phyloP scores from a whole-genome alignment of 2,113 vertebrate species.

The Chamaea fasciata region DNA sequence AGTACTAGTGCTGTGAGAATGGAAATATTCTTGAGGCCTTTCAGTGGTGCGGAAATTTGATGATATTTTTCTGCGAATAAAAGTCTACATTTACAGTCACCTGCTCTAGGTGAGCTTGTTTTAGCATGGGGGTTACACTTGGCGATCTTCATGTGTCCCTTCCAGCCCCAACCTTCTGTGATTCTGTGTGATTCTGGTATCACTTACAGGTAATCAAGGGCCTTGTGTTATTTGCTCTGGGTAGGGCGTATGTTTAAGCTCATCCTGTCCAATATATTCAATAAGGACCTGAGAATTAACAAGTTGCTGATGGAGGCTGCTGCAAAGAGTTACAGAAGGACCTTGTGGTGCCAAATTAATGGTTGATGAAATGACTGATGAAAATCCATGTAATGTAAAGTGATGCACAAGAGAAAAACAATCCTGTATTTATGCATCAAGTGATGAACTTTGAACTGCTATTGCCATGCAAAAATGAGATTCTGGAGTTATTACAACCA shows the following conservation, averaged over 20 bases:
- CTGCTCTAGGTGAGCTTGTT: background rate
- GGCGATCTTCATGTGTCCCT: background rate
- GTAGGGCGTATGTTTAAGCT: background rate
- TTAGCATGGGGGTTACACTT: background rate
- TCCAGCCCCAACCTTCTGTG: background rate
- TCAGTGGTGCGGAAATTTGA: background rate
- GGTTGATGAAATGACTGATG: background rate
- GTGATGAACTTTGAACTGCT: background rate
- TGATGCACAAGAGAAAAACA: background rate
- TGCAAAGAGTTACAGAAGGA: background rate
- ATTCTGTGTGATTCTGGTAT: background rate
- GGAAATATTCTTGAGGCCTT: background rate
- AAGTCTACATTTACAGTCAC: background rate
- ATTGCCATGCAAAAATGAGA: background rate
- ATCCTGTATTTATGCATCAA: background rate
- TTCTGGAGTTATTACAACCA: background rate
- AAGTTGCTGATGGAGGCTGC: background rate
- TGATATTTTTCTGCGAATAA: background rate
- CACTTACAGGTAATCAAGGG: background rate
- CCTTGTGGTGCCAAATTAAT: background rate
- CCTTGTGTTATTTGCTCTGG: background rate
- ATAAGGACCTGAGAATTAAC: background rate
- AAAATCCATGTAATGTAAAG: background rate
- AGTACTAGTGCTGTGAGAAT: background rate
- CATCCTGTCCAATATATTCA: background rate